Evolutionary conservation across 2,888 invertebrate species (phyloP).

Genomic region (Aproaerema taeniolella): DNA sequence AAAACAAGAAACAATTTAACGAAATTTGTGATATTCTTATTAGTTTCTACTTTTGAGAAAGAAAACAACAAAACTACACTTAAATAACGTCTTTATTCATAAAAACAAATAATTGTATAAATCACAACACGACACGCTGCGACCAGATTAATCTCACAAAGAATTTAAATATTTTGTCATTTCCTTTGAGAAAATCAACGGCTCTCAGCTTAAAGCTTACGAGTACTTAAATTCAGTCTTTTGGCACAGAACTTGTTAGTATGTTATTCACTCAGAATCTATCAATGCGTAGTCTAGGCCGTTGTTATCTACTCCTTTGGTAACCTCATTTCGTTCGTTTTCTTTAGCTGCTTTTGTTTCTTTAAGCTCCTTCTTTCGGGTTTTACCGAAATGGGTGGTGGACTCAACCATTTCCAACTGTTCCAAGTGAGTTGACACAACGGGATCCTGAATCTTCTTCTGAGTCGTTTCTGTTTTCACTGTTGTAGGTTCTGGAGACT

Average conservation of each 20-base stretch:
- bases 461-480: conserved; percentile 10
- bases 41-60: no score
- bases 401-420: conserved; percentile 49
- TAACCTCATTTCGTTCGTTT: conserved; percentile 59
- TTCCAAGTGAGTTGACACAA: conserved; percentile 40
- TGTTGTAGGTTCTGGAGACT: conserved; percentile 2
- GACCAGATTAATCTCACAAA: conserved; percentile 12
- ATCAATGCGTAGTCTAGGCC: conserved; percentile 52
- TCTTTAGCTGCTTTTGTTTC: conserved; percentile 29
- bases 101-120: conserved; percentile 42
- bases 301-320: conserved; percentile 52
- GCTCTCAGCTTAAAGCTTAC: conserved; percentile 37
- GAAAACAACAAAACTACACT: conserved; percentile 39
- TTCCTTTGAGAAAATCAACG: conserved; percentile 1
- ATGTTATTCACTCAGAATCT: conserved; percentile 28
- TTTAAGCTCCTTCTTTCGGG: conserved; percentile 67
- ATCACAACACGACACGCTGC: conserved; percentile 23
- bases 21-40: no score
- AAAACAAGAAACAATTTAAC: no score
- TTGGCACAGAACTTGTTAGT: conserved; percentile 25
- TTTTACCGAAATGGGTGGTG: conserved; percentile 62
- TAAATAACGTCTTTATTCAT: conserved; percentile 61
- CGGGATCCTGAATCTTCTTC: no score
- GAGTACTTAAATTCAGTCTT: conserved; percentile 48
- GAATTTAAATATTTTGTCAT: conserved; percentile 2